Percentiles rank a stretch among this genome's conserved stretches.
Evolutionary conservation across 1,140 invertebrate genomes (phyloP).

Genomic region (Drosophila burlai): DNA sequence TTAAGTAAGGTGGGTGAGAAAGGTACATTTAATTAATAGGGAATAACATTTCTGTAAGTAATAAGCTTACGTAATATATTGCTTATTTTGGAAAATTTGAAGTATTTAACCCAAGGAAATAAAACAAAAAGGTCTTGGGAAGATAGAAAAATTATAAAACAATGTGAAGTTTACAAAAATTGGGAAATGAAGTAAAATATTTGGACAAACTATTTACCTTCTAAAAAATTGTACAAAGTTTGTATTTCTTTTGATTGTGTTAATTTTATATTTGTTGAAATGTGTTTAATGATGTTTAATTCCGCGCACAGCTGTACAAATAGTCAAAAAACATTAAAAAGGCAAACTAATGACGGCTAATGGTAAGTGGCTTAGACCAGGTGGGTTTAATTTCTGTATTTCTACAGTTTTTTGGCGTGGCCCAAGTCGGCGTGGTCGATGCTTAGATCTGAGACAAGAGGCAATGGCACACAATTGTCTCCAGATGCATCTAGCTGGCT

Average conservation of each 20-base stretch:
- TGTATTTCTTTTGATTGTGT: conserved; percentile 2
- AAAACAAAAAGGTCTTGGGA: not conserved
- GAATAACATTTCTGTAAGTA: not conserved
- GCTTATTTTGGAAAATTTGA: not conserved
- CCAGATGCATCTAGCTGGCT: conserved; percentile 42
- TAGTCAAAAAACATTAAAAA: conserved; percentile 33
- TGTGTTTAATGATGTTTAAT: not conserved
- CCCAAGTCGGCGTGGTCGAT: conserved; percentile 40
- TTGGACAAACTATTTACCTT: not conserved
- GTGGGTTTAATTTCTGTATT: conserved; percentile 29
- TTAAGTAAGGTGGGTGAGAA: conserved; percentile 2
- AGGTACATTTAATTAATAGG: conserved; percentile 4
- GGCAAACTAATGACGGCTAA: conserved; percentile 61
- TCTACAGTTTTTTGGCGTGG: conserved; percentile 35
- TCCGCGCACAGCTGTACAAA: conserved; percentile 7
- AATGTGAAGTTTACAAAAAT: too few relatives aligned
- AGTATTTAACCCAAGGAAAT: not conserved
- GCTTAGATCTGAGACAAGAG: conserved; percentile 57
- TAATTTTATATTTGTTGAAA: not conserved
- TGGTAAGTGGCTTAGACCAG: conserved; percentile 30
- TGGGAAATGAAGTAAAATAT: not conserved
- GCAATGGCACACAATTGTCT: conserved; percentile 58
- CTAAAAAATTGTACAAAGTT: not conserved
- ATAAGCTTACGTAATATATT: not conserved
- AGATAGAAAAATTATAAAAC: not conserved